These are phyloP conservation scores for Malaclemys terrapin DNA, from an alignment of 2,113 vertebrate species.

Conservation along the genomic window DNA sequence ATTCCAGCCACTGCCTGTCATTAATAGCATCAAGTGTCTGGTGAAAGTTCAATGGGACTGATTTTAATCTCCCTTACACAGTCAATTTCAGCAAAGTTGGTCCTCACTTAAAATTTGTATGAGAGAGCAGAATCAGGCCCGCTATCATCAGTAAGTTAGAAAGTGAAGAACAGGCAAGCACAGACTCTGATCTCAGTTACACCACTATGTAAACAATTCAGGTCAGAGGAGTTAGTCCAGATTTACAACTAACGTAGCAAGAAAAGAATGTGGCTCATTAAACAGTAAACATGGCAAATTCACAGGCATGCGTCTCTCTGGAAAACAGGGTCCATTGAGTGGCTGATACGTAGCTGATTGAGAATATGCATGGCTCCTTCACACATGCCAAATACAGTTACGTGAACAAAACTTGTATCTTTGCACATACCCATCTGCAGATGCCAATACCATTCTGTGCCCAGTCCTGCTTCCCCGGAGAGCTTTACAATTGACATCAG, in stretches of 20 bases:
- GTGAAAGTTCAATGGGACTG: not conserved
- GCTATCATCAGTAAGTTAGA: not conserved
- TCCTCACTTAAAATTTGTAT: not conserved
- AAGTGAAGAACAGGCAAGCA: not conserved
- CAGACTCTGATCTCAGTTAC: not conserved
- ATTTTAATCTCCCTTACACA: not conserved
- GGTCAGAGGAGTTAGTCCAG: not conserved
- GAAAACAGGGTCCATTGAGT: not conserved
- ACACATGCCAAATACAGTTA: not conserved
- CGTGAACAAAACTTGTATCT: not conserved
- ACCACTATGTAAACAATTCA: not conserved
- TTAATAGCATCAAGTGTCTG: not conserved
- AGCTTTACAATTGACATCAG: rapidly evolving
- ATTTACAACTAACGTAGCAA: not conserved
- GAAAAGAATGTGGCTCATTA: not conserved
- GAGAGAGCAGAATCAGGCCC: not conserved
- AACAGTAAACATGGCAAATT: not conserved
- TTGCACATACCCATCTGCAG: not conserved
- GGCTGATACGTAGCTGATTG: not conserved
- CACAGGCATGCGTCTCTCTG: not conserved
- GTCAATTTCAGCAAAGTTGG: not conserved
- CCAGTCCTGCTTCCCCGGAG: not conserved
- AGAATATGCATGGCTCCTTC: not conserved
- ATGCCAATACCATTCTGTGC: not conserved
- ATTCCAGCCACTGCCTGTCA: not conserved